A percentile compares a stretch with the other conserved stretches of the same genome.
phyloP scores from a whole-genome alignment of 2,888 invertebrate species.

The Trypoxylon attenuatum region DNA sequence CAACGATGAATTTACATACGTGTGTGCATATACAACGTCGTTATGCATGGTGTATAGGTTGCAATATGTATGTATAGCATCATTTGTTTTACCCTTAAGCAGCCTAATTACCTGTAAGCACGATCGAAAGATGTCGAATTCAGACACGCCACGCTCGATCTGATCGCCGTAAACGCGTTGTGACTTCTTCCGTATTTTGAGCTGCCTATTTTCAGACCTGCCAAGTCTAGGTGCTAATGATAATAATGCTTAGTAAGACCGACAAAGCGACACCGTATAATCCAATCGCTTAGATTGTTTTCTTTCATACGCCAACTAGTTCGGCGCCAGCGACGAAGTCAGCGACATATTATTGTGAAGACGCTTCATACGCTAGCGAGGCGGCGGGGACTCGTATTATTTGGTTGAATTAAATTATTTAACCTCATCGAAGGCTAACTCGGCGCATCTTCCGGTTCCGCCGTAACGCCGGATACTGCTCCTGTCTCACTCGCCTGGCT shows the following conservation, averaged over 20 bases:
- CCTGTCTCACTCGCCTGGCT: slow-evolving; percentile 56
- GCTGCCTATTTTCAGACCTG: slow-evolving; percentile 42
- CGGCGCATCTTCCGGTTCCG: slow-evolving; percentile 66
- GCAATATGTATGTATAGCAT: not conserved
- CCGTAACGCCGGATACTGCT: slow-evolving; percentile 51
- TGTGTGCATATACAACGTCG: slow-evolving; percentile 8
- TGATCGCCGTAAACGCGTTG: slow-evolving; percentile 7
- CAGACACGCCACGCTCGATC: slow-evolving; percentile 18
- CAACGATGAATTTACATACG: slow-evolving; percentile 9
- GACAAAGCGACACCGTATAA: slow-evolving; percentile 30
- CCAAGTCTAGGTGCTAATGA: slow-evolving; percentile 57
- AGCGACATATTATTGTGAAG: slow-evolving; percentile 42
- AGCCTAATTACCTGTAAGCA: slow-evolving; percentile 29
- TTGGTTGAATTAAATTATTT: slow-evolving; percentile 57
- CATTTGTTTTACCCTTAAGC: slow-evolving; percentile 19
- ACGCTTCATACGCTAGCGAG: slow-evolving; percentile 67
- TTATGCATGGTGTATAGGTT: not conserved
- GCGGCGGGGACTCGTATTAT: slow-evolving; percentile 62
- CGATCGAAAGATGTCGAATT: slow-evolving; percentile 22
- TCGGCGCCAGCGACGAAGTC: slow-evolving; percentile 25
- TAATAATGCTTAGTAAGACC: slow-evolving; percentile 42
- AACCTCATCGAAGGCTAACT: slow-evolving; percentile 65
- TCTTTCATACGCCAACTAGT: slow-evolving; percentile 10
- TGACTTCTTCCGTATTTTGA: slow-evolving; percentile 29
- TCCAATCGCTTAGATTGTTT: slow-evolving; percentile 18